phyloP scores from a whole-genome alignment of 2,797 vertebrate species.

The Allobates femoralis region DNA sequence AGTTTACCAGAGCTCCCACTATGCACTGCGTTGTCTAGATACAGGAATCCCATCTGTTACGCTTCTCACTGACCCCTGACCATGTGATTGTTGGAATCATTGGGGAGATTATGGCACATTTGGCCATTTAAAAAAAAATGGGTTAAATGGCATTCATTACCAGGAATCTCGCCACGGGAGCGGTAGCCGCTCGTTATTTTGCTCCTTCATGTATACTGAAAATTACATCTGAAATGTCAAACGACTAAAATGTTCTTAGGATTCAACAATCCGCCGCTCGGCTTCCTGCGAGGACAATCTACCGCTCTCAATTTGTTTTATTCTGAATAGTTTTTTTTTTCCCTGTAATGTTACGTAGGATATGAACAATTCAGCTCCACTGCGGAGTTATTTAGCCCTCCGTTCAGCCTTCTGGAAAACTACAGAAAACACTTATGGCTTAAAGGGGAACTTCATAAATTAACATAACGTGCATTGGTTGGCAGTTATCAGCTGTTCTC shows the following conservation, averaged over 20 bases:
- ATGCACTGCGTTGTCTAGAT: background rate
- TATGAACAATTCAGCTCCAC: background rate
- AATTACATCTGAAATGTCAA: slow-evolving; percentile 42
- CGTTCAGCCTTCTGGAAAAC: background rate
- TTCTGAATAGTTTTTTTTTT: background rate
- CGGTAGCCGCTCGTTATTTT: background rate
- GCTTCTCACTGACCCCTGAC: background rate
- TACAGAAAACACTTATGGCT: background rate
- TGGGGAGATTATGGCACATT: background rate
- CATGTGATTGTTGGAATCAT: background rate
- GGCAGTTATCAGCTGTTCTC: no score
- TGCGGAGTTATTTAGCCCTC: background rate
- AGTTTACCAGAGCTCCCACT: background rate
- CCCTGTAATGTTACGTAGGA: background rate
- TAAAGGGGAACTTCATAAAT: background rate
- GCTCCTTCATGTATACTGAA: slow-evolving; percentile 5
- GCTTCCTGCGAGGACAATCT: slow-evolving; percentile 25
- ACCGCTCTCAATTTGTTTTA: background rate
- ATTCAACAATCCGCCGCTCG: background rate
- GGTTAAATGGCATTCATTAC: slow-evolving; percentile 13
- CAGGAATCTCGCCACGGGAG: background rate
- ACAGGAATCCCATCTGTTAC: background rate
- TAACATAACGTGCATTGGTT: no score
- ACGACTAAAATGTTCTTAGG: background rate
- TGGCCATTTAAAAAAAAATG: background rate